Conservation (phyloP, 2,888 invertebrate species). For the Oscheius sp. region DNA sequence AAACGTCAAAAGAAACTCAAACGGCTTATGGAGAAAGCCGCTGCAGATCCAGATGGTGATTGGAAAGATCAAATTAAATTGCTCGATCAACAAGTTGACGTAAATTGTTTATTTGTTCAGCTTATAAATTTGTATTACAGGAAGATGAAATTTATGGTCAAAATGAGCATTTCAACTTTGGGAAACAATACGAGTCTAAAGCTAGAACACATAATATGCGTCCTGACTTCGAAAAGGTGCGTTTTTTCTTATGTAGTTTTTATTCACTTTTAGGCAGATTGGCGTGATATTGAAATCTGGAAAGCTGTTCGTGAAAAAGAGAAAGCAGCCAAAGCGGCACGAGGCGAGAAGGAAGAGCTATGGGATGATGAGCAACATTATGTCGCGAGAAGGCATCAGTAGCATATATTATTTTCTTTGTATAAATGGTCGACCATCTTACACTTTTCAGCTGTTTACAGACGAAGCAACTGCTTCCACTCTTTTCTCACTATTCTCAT, state of each 20-base stretch:
- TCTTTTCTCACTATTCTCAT: too few species aligned
- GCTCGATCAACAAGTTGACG: conserved; percentile 41
- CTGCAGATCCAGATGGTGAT: conserved; percentile 54
- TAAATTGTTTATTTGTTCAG: conserved; percentile 5
- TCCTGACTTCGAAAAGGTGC: conserved; percentile 67
- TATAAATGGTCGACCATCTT: too few species aligned
- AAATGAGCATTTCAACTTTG: conserved; percentile 68
- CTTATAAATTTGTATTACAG: conserved; percentile 27
- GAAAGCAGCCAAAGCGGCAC: conserved; percentile 55
- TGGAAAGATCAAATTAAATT: conserved; percentile 57
- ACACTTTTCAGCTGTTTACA: too few species aligned
- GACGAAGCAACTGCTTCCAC: too few species aligned
- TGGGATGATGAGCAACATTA: conserved; percentile 66
- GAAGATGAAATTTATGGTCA: conserved; percentile 66
- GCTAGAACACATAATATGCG: conserved; percentile 62
- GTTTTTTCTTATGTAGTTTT: neutral
- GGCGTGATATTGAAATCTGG: conserved; percentile 68
- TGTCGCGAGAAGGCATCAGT: conserved; percentile 56
- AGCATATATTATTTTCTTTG: neutral
- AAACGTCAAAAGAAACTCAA: conserved; percentile 55
- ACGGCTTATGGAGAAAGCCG: conserved; percentile 46
- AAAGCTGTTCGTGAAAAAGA: conserved; percentile 66
- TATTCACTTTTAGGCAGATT: conserved; percentile 53
- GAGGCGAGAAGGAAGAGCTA: conserved; percentile 56
- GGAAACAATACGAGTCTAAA: conserved; percentile 54